phyloP scores from a whole-genome alignment of 1,140 invertebrate genomes.

The Macrobrachium nipponense region DNA sequence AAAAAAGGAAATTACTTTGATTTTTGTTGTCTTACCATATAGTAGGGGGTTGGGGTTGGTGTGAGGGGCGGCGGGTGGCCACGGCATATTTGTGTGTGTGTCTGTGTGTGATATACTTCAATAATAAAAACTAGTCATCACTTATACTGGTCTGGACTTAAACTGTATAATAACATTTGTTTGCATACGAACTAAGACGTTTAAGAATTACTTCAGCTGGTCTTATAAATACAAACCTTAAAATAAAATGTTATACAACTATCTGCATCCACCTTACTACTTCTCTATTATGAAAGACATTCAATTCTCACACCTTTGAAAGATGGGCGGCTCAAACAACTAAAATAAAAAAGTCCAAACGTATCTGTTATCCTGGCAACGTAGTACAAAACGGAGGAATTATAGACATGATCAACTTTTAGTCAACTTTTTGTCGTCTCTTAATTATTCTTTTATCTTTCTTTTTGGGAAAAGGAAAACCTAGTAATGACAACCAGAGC shows the following conservation, averaged over 20 bases:
- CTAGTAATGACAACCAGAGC: conserved; percentile 4
- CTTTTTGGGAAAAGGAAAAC: neutral
- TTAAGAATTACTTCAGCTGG: neutral
- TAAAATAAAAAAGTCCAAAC: conserved; percentile 6
- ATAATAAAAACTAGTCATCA: conserved; percentile 5
- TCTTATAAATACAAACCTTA: conserved; percentile 8
- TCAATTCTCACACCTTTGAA: conserved; percentile 43
- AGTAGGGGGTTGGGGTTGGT: conserved; percentile 2
- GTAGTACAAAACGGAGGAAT: neutral
- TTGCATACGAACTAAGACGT: conserved; percentile 4
- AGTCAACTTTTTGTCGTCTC: neutral
- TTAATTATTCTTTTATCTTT: neutral
- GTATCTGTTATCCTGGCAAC: neutral
- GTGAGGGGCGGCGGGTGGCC: neutral
- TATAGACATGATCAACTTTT: neutral
- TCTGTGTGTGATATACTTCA: conserved; percentile 1
- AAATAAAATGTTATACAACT: conserved; percentile 23
- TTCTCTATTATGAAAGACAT: conserved; percentile 46
- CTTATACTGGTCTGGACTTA: neutral
- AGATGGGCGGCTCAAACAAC: conserved; percentile 47
- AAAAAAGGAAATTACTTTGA: conserved; percentile 36
- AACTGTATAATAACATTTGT: conserved; percentile 15
- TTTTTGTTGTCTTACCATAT: conserved; percentile 26
- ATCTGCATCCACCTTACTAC: conserved; percentile 38
- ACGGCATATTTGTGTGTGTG: neutral